Base-by-base conservation (phyloP, 1,140 invertebrate genomes). In the Anastatus disparis region DNA sequence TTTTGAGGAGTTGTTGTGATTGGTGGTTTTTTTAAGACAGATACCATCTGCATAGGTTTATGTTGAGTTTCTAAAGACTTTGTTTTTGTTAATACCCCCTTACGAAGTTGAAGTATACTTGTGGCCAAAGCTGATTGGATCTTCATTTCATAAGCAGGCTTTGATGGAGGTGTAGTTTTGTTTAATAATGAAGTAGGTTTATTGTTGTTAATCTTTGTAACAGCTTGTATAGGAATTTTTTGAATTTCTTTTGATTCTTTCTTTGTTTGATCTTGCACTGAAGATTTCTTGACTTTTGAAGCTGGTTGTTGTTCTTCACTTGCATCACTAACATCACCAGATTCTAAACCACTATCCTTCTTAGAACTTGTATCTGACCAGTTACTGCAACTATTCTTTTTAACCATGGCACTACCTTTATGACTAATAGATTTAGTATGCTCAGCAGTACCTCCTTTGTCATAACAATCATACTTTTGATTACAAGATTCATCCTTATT, bases 341-440 rank as follows among this genome's bases (percentile, higher is more conserved):
- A 86, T 67, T 87, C 82, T 20, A 86, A 73, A 10, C 80, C 81
- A 75, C 77, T 84, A 66, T 87, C 83, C 65, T 87, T 86, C 58
- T 77, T 86, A 6, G 80, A 81, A 42, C 74, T 78, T 48, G 52
- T 78, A 55, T 85, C 77, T 3, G 17, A 40, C 50, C 70, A 75
- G 40, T 59, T 40, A 17, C 6, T 29, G n/a, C 26, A 24, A 17
- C 8, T 44, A 15, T 44, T 15, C 4, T 48, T 48, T 4, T 10
- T 48, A 20, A 10, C 17, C 24, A 26, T 31, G 64, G 77, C 44
- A 7, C 20, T 15, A 35, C 40, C 31, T 26, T 52, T 63, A 15
- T 6, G n/a, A n/a, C 27, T 15, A 66, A 38, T 42, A 20, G 42
- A 15, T 72, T 68, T 56, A 68, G 59, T 4, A 46, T 59, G 24